phyloP scores from a whole-genome alignment of 2,888 invertebrate species.

The Seira ritae region DNA sequence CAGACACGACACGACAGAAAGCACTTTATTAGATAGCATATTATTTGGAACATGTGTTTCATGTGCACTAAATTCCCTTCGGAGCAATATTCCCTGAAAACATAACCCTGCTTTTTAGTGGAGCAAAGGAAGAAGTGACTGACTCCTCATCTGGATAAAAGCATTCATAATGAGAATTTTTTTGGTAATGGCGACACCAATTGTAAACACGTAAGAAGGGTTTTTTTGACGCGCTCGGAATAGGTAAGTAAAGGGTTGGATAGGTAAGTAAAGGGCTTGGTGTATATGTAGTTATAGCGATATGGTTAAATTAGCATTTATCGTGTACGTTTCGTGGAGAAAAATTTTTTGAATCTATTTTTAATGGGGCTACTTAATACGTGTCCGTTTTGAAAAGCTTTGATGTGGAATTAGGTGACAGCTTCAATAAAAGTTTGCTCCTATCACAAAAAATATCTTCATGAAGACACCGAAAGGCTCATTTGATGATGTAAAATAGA shows the following conservation, averaged over 20 bases:
- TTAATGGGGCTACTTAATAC: no score
- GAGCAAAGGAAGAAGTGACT: constrained; percentile 23
- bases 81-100: constrained; percentile 56
- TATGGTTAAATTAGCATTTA: no score
- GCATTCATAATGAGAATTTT: constrained; percentile 39
- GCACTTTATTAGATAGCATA: constrained; percentile 57
- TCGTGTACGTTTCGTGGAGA: no score
- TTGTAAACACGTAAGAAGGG: background rate
- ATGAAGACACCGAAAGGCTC: no score
- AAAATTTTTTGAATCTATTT: no score
- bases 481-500: no score
- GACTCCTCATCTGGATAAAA: constrained; percentile 53
- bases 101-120: background rate
- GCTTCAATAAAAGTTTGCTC: no score
- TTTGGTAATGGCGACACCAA: constrained; percentile 26
- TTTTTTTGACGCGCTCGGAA: constrained; percentile 75
- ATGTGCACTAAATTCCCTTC: constrained; percentile 57
- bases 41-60: constrained; percentile 64
- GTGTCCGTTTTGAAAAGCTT: no score
- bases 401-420: no score
- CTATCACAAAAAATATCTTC: no score
- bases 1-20: constrained; percentile 24
- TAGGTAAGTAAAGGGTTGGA: constrained; percentile 67
- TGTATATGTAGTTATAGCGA: no score
- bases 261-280: no score